Evolutionary conservation across 2,797 vertebrate species (phyloP).

Genomic region (Myotis pilosus): DNA sequence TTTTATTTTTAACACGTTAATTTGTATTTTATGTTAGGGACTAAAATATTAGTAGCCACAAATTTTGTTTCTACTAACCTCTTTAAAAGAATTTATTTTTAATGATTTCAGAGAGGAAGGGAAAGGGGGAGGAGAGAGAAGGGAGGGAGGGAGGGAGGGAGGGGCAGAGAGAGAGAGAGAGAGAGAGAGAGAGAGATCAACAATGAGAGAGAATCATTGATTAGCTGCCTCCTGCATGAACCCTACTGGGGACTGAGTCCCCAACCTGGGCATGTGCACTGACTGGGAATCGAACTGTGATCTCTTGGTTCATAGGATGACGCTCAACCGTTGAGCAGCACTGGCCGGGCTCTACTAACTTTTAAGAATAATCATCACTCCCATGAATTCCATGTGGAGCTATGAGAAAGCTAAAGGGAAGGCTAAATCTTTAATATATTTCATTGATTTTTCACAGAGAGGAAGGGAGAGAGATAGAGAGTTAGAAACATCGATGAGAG

Average conservation of each 20-base stretch:
- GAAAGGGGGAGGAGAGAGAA: rapidly evolving
- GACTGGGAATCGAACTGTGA: not conserved
- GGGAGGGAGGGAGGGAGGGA: no score
- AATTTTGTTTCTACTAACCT: not conserved
- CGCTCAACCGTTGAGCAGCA: not conserved
- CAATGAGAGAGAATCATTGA: no score
- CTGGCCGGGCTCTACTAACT: not conserved
- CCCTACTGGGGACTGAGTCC: not conserved
- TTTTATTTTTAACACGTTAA: slow-evolving; percentile 33
- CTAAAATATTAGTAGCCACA: slow-evolving; percentile 1
- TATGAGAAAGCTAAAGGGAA: slow-evolving; percentile 1
- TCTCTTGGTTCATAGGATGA: not conserved
- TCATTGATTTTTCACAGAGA: no score
- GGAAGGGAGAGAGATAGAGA: no score
- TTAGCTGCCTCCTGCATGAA: not conserved
- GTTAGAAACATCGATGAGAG: no score
- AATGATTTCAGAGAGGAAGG: not conserved
- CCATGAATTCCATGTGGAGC: not conserved
- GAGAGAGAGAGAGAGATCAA: no score
- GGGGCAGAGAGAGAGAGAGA: no score
- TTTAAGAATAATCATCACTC: slow-evolving; percentile 50
- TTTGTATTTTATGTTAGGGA: not conserved
- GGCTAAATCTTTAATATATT: not conserved
- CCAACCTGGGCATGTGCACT: not conserved
- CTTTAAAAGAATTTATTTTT: not conserved